Evolutionary conservation across 1,140 invertebrate genomes (phyloP), one percentile per base, ranked within the genome.

Genomic region (Ephestia elutella): DNA sequence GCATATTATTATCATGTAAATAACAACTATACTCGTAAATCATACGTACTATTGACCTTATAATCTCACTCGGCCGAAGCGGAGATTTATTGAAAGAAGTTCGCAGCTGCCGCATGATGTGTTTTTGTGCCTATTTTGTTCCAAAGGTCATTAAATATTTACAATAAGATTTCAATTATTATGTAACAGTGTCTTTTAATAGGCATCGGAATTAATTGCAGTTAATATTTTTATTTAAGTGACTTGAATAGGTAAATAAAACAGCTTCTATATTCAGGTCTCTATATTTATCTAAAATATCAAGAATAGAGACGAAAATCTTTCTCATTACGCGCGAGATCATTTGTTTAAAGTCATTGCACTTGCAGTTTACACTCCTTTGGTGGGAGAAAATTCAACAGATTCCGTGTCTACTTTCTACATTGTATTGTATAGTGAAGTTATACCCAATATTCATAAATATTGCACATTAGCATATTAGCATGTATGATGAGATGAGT

Each of bases 341-440:
- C 38, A 44, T 44, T 44, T n/a, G 15, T 44, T 13, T n/a, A 44
- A 44, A 15, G 38, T 44, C 38, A 32, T 11, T 32, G 11, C 11
- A 32, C 30, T 10, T 11, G 9, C 30, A 32, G 3, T 32, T 8
- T 32, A 32, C 11, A 32, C 15, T 44, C 5, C 13, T 2, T 7
- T 38, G 32, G 13, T 57, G 61, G 63, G 60, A 60, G 65, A 51
- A 66, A 44, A 53, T 25, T 48, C 30, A 61, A 59, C 38, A 44
- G 7, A 57, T 61, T 63, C 60, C 61, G 44, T 58, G 35, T 17
- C 49, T 38, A 7, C 38, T 44, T 44, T 44, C 38, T 44, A 44
- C 15, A 15, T 44, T 15, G 38, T 44, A 60, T 49, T 64, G 59
- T 28, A 61, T n/a, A n/a, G n/a, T n/a, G n/a, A 65, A 25, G 17